A percentile compares a stretch with the other conserved stretches of the same genome.
Conservation (phyloP, 1,140 invertebrate species). For the Aphidius gifuensis region DNA sequence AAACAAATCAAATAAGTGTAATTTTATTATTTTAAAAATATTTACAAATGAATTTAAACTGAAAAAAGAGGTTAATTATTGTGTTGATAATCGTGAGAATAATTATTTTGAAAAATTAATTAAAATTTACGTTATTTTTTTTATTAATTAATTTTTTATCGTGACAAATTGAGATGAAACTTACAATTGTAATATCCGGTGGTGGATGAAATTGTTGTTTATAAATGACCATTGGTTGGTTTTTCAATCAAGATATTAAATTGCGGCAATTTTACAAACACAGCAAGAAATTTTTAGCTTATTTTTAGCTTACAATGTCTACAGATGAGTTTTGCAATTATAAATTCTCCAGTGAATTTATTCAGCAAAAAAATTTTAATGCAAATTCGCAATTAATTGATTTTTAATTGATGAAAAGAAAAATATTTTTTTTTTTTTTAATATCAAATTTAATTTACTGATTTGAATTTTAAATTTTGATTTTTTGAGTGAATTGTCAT, state of each 20-base stretch:
- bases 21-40: no score
- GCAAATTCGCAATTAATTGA: conserved; percentile 11
- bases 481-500: no score
- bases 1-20: no score
- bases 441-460: not conserved
- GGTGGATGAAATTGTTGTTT: conserved; percentile 17
- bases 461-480: no score
- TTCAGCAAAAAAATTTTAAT: conserved; percentile 9
- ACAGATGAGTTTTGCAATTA: conserved; percentile 19
- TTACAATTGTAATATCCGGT: conserved; percentile 16
- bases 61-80: no score
- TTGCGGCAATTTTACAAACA: not conserved
- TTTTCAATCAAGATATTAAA: conserved; percentile 22
- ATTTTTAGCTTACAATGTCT: not conserved
- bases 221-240: not conserved
- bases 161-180: not conserved
- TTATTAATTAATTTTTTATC: not conserved
- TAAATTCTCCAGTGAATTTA: conserved; percentile 15
- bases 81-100: no score
- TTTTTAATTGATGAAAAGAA: not conserved
- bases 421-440: not conserved
- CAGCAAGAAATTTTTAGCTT: conserved; percentile 21
- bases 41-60: no score
- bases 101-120: no score
- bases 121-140: not conserved